These are phyloP conservation scores for Hippocampus zosterae DNA, from an alignment of 2,113 vertebrate species.

Conservation along the genomic window DNA sequence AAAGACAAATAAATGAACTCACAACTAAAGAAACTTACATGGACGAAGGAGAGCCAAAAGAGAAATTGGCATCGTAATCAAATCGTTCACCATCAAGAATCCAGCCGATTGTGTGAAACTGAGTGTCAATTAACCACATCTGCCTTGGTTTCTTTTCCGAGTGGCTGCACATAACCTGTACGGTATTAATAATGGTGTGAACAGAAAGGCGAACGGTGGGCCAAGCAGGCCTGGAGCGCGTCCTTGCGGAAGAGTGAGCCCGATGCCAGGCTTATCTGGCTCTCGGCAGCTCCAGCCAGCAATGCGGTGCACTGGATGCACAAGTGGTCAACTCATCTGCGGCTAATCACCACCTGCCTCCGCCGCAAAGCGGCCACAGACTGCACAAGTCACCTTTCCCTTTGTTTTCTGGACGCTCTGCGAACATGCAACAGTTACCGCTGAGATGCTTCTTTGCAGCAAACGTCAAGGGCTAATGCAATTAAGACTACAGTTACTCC, in stretches of 20 bases:
- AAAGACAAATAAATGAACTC: too few relatives aligned
- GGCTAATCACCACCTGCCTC: slow-evolving; percentile 70
- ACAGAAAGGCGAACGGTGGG: slow-evolving; percentile 78
- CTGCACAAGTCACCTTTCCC: slow-evolving; percentile 22
- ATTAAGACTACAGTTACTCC: slow-evolving; percentile 45
- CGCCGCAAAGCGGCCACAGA: slow-evolving; percentile 63
- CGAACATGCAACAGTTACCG: slow-evolving; percentile 19
- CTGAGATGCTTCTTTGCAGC: slow-evolving; percentile 11
- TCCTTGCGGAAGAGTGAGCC: slow-evolving; percentile 68
- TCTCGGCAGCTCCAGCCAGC: slow-evolving; percentile 64
- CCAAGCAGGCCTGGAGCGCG: slow-evolving; percentile 80
- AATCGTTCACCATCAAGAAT: too few relatives aligned
- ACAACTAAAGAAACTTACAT: too few relatives aligned
- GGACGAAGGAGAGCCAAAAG: too few relatives aligned
- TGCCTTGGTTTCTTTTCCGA: slow-evolving; percentile 60
- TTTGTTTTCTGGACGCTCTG: slow-evolving; percentile 10
- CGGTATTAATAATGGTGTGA: slow-evolving; percentile 87
- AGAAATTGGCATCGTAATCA: too few relatives aligned
- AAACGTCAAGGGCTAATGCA: slow-evolving; percentile 29
- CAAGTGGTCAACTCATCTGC: slow-evolving; percentile 70
- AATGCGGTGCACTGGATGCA: slow-evolving; percentile 59
- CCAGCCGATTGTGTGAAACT: too few relatives aligned
- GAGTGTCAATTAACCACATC: too few relatives aligned
- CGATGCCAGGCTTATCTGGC: slow-evolving; percentile 68
- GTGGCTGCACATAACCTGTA: slow-evolving; percentile 89